Conservation (phyloP, 2,113 vertebrate species). For the Etia nguti region DNA sequence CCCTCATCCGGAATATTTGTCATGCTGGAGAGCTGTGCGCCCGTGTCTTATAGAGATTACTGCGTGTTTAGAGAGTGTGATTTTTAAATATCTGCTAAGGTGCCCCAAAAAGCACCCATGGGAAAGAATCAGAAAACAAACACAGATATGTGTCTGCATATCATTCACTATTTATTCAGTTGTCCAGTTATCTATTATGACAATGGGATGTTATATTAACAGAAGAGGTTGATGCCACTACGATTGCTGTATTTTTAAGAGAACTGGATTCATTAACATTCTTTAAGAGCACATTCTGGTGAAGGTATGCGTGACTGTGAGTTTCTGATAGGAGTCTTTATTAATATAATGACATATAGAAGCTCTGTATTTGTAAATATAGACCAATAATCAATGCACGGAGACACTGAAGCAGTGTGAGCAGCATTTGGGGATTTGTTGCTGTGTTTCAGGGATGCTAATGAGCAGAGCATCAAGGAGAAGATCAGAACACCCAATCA, state of each 20-base stretch:
- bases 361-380: background rate
- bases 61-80: background rate
- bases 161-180: background rate
- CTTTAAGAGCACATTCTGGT: background rate
- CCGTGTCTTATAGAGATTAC: conserved; percentile 6
- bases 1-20: conserved; percentile 40
- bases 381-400: background rate
- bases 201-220: background rate
- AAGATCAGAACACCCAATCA: conserved; percentile 18
- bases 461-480: conserved; percentile 19
- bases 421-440: background rate
- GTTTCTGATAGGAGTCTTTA: background rate
- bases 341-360: background rate
- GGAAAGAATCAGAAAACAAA: background rate
- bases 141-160: background rate
- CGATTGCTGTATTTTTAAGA: background rate
- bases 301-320: background rate
- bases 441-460: conserved; percentile 24
- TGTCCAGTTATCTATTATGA: background rate
- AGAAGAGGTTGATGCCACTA: background rate
- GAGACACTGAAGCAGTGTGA: background rate
- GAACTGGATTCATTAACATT: background rate
- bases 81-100: background rate
- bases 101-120: background rate
- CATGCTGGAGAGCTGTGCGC: conserved; percentile 30